Evolutionary conservation across 2,797 vertebrate species (phyloP), one percentile per base, ranked within the genome.

Genomic region (Otolemur crassicaudatus): DNA sequence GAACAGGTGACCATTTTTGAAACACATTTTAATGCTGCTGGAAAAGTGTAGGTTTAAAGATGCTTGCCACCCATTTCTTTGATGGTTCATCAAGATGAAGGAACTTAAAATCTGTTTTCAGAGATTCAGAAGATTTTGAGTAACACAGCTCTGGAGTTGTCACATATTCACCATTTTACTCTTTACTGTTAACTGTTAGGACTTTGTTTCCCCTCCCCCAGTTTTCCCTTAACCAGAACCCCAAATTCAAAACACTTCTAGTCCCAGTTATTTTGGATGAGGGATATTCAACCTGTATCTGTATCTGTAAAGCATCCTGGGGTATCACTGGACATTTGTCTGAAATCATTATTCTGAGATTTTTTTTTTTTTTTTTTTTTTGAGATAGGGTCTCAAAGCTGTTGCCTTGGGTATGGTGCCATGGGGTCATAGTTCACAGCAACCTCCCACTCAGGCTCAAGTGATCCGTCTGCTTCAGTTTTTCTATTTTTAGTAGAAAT

Each of bases 1-100:
- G 99, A 99, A 99, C 99, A 99, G 99, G 99, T 99, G 96, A 98
- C 95, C 37, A 10, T 56, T 81, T 85, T 93, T 91, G n/a, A 92
- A 96, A 94, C 40, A n/a, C 20, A 27, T 84, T 87, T 65, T 84
- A 70, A 58, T 82, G 72, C 25, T 91, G 34, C 60, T 43, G 14
- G 53, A 58, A 92, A 49, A 73, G 72, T 88, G 23, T 13, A 93
- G 81, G 53, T 85, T 85, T 76, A 89, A 80, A 86, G 67, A 58
- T 90, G 14, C n/a, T 23, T 31, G 27, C 94, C 37, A 63, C 9
- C 25, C 3, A 12, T 80, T 61, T 92, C 34, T 13, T 80, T 90
- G n/a, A 37, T 82, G 61, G 22, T 80, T 96, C 25, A 91, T 77
- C 1, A 94, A 63, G 69, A 92, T 20, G 58, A 29, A 85, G 63